Evolutionary conservation across 53 echinoderm and acorn worm species (phyloP), one percentile per base, ranked within the genome.

Genomic region (Zoroaster sp.): DNA sequence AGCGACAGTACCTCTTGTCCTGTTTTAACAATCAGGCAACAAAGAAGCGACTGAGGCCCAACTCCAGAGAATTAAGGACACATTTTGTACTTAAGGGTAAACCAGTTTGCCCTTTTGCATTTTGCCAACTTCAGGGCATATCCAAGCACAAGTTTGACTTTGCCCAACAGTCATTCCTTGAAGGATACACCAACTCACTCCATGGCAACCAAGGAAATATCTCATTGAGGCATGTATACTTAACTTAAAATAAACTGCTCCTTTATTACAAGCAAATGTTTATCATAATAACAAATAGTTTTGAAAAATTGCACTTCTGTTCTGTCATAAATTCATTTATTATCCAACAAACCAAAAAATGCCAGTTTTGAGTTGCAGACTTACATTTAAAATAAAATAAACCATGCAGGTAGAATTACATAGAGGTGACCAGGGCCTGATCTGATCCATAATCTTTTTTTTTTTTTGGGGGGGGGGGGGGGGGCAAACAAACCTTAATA

Each of bases 181-280:
- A 74, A 74, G 74, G 74, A 3, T 41, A 74, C 30, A 74, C 44
- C 21, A 41, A 42, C 8, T 5, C 42, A 17, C 20, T 74, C 42
- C 74, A 74, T 41, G 74, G 43, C 42, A 74, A 74, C 74, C 43
- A 74, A 74, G 74, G 74, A 74, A 74, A 42, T n/a, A 1, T 9
- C 23, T 43, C 4, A n/a, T 3, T 25, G 3, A 74, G 74, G 74
- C 20, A 74, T 17, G 13, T 10, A 17, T 17, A 14, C 3, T 49
- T 49, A 15, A 49, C 49, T 0, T 14, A 18, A 18, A 14, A 49
- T 49, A 49, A 10, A 49, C 15, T 4, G 14, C 49, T 15, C 2
- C 49, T 15, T 49, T 15, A 18, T 49, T 49, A 17, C 18, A 18
- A 49, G 18, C 14, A 4, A 49, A 3, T 49, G 3, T 3, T 3